Evolutionary conservation across 2,113 vertebrate genomes (phyloP), one percentile per base, ranked within the genome.

Genomic region (Megaptera novaeangliae): DNA sequence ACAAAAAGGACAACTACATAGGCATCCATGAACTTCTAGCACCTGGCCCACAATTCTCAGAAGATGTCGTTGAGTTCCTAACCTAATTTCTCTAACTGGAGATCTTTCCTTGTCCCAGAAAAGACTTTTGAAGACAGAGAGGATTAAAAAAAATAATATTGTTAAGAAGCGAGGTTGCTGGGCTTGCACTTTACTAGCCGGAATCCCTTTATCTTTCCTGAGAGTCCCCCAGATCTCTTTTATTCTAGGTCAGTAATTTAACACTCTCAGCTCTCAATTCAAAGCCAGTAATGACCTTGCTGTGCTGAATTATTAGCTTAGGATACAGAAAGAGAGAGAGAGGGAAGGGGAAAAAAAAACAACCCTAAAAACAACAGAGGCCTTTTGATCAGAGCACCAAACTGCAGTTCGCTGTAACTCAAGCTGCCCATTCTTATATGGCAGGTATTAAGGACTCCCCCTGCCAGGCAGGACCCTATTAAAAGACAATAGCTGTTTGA

Each of bases 401-500:
- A 98, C 98, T 98, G 98, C 98, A 98, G 98, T 96, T 98, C 75
- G 95, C 98, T 98, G 98, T 99, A 99, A 99, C 98, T 99, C 98
- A 99, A 99, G 97, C 98, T 98, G 98, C 96, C 98, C 97, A 98
- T 98, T 99, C 98, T 99, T 98, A 99, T 94, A 97, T 85, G 97
- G 98, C 72, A 98, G 98, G 99, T 98, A 99, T 98, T 98, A 99
- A 98, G 98, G 97, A 98, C 97, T 98, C 98, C 98, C 98, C 98
- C 98, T 98, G 98, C 98, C 98, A 98, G 98, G 98, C 98, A 98
- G 97, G 97, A 98, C 97, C 98, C 98, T 98, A 98, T 98, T 99
- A 99, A 99, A 99, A 98, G 98, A 99, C 98, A 99, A 99, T 98
- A 98, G 98, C 98, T 98, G 97, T 94, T 98, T 98, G 98, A 98